phyloP scores from a whole-genome alignment of 2,888 invertebrate species.

The Dastarcus helophoroides region DNA sequence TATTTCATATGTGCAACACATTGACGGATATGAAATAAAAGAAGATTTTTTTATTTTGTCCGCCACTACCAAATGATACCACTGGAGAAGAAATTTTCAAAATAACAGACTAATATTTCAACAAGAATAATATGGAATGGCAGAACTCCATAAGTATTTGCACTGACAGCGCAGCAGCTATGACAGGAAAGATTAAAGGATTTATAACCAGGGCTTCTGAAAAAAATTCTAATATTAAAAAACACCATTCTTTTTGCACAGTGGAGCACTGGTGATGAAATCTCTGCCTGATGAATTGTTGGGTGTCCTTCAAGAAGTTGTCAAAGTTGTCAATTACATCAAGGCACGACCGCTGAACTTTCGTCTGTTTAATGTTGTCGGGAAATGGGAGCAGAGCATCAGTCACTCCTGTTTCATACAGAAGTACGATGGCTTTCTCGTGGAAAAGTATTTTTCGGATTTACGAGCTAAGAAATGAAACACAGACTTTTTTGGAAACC shows the following conservation, averaged over 20 bases:
- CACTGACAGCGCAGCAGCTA: slow-evolving; percentile 5
- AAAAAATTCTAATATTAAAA: too few species aligned
- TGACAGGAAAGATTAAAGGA: slow-evolving; percentile 3
- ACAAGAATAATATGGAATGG: slow-evolving; percentile 4
- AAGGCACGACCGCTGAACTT: slow-evolving; percentile 14
- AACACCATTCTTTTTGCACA: too few species aligned
- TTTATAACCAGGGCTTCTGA: background rate
- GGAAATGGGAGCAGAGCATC: slow-evolving; percentile 16
- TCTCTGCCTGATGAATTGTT: slow-evolving; percentile 1
- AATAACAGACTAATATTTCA: too few species aligned
- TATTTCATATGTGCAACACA: background rate
- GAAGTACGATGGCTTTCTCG: too few species aligned
- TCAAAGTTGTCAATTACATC: slow-evolving; percentile 11
- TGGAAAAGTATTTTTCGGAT: too few species aligned
- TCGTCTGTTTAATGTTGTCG: slow-evolving; percentile 14
- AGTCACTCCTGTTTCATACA: slow-evolving; percentile 7
- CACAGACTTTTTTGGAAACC: background rate
- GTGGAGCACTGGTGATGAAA: background rate
- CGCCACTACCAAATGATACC: too few species aligned
- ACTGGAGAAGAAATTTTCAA: slow-evolving; percentile 6
- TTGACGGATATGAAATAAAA: slow-evolving; percentile 4
- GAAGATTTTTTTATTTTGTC: slow-evolving; percentile 4
- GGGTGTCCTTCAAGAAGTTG: background rate
- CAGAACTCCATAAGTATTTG: slow-evolving; percentile 1
- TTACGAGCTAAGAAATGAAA: slow-evolving; percentile 1